A percentile compares a stretch with the other conserved stretches of the same genome.
These are phyloP conservation scores for Pantala flavescens DNA, from an alignment of 1,140 invertebrate species.

Conservation along the genomic window DNA sequence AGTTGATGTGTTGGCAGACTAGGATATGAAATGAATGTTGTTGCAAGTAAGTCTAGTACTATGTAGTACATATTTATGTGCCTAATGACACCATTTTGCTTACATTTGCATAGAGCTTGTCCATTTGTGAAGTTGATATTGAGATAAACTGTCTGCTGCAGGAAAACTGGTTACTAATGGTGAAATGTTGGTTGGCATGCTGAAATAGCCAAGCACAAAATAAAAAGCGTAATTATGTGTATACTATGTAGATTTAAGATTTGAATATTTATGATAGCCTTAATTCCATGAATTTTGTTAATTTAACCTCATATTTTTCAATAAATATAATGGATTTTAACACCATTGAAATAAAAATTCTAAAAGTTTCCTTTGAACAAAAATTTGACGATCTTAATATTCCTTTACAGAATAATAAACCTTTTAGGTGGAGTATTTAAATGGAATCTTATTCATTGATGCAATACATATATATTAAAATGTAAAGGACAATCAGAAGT, in stretches of 20 bases:
- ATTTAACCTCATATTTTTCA: conserved; percentile 7
- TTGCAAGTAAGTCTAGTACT: conserved; percentile 9
- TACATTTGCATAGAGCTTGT: conserved; percentile 9
- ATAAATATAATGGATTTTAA: conserved; percentile 9
- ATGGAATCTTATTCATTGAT: no score
- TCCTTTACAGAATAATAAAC: no score
- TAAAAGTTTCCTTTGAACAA: no score
- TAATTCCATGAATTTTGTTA: not conserved
- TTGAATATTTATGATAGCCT: not conserved
- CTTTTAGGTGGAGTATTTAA: no score
- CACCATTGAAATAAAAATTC: no score
- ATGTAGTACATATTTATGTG: not conserved
- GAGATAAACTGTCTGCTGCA: not conserved
- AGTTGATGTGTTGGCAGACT: conserved; percentile 8
- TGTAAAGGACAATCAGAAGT: no score
- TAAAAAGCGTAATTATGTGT: not conserved
- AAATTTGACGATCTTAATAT: no score
- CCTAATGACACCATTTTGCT: not conserved
- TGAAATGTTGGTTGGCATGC: not conserved
- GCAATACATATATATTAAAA: no score
- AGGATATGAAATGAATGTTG: conserved; percentile 4
- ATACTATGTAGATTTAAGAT: not conserved
- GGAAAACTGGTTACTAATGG: not conserved
- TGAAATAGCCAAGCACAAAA: conserved; percentile 6
- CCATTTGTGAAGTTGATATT: not conserved